Base-by-base conservation (phyloP, 2,888 invertebrate species). In the Nephrocerus scutellatus region DNA sequence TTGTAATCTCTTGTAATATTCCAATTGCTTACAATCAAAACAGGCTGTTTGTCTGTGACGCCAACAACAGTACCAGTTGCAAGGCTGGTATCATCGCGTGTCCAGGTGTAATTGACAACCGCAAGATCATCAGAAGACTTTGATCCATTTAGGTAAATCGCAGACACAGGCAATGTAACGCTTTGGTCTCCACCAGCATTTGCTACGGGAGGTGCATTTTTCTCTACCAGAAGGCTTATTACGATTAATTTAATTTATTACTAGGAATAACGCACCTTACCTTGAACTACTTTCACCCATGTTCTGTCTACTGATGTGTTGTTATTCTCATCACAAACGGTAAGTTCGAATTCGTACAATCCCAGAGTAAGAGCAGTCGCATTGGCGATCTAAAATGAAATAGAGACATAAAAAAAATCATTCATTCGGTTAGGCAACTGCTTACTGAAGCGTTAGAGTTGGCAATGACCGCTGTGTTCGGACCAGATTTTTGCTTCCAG, bases 161-260 rank as follows among this genome's bases (percentile, higher is more conserved):
- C 80, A 24, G 79, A 77, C 4, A 80, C 69, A 0, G 93, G 92
- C 33, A 89, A 70, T 29, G 79, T 74, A 2, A 91, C 71, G 12
- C 81, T 80, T 59, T 82, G 79, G 67, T 92, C 87, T 0, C 85
- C 88, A 6, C 92, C 92, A 2, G 86, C 92, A 60, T 87, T 82
- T 1, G 93, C 91, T 56, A 82, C 81, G 0, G 93, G 93, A 5
- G 86, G 78, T 42, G 84, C 82, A 71, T 95, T 95, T 66, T 84
- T 82, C 66, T 88, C 92, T 91, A 7, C 2, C 12, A n/a, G 28
- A 39, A n/a, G 10, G 10, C n/a, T n/a, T n/a, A n/a, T n/a, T n/a
- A n/a, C n/a, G n/a, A n/a, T n/a, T n/a, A n/a, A n/a, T n/a, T n/a
- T n/a, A n/a, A 47, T 42, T 29, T 28, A 15, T 29, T 19, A 18